phyloP scores from a whole-genome alignment of 2,113 vertebrate genomes.

The Agelaius tricolor region DNA sequence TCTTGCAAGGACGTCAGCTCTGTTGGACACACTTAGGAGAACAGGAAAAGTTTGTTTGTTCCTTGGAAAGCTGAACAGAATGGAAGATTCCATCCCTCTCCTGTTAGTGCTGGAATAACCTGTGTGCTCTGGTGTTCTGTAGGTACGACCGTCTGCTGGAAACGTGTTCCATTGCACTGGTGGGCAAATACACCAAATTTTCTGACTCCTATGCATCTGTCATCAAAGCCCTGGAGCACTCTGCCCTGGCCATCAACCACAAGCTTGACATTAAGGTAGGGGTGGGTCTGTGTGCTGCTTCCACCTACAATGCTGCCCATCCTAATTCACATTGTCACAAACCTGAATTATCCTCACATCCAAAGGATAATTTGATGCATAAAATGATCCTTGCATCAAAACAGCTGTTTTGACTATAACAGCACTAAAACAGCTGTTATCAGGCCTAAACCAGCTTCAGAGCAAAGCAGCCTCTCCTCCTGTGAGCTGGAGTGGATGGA shows the following conservation, averaged over 20 bases:
- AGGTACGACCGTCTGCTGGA: constrained; percentile 93
- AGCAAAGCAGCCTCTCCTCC: background rate
- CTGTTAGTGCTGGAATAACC: background rate
- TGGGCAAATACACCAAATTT: constrained; percentile 97
- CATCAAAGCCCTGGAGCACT: constrained; percentile 96
- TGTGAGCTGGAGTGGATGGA: background rate
- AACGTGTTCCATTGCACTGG: constrained; percentile 89
- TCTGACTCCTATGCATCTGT: constrained; percentile 96
- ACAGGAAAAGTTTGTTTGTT: background rate
- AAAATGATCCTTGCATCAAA: background rate
- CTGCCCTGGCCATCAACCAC: constrained; percentile 94
- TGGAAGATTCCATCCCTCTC: background rate
- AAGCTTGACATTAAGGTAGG: constrained; percentile 93
- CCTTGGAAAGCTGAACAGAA: background rate
- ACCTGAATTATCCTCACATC: too few species aligned
- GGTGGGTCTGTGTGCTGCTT: background rate
- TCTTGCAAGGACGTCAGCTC: background rate
- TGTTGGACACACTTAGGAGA: background rate
- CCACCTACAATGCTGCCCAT: background rate
- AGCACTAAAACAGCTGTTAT: background rate
- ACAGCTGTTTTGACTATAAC: background rate
- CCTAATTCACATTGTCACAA: background rate
- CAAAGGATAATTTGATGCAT: too few species aligned
- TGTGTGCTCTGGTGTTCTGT: background rate
- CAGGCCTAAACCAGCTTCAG: background rate